phyloP scores from a whole-genome alignment of 2,797 vertebrate genomes.

The Garrulus glandarius region DNA sequence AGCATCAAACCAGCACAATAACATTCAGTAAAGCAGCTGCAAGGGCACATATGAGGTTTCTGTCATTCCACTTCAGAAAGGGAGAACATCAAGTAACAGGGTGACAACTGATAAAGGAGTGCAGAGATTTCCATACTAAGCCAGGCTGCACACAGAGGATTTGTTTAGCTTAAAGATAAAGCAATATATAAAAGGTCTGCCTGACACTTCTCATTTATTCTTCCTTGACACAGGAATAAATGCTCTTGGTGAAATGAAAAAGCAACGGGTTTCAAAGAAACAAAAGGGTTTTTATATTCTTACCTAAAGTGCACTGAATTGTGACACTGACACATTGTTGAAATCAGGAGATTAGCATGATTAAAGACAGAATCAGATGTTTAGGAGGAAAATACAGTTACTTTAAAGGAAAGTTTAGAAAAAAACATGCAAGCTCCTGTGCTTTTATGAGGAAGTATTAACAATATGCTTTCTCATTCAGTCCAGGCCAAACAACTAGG shows the following conservation, averaged over 20 bases:
- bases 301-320: neutral
- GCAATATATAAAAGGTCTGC: neutral
- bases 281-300: neutral
- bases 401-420: neutral
- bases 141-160: neutral
- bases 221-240: neutral
- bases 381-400: neutral
- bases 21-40: neutral
- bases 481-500: neutral
- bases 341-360: neutral
- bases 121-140: neutral
- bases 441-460: neutral
- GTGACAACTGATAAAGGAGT: neutral
- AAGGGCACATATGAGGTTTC: neutral
- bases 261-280: neutral
- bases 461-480: neutral
- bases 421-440: neutral
- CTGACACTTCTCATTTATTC: constrained; percentile 14
- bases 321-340: neutral
- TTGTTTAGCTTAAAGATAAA: constrained; percentile 21
- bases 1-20: neutral
- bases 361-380: neutral
- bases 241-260: neutral
- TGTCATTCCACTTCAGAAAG: neutral
- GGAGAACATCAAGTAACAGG: neutral